Evolutionary conservation across 2,113 vertebrate genomes (phyloP), one percentile per base, ranked within the genome.

Genomic region (Erythrocercus mccallii): DNA sequence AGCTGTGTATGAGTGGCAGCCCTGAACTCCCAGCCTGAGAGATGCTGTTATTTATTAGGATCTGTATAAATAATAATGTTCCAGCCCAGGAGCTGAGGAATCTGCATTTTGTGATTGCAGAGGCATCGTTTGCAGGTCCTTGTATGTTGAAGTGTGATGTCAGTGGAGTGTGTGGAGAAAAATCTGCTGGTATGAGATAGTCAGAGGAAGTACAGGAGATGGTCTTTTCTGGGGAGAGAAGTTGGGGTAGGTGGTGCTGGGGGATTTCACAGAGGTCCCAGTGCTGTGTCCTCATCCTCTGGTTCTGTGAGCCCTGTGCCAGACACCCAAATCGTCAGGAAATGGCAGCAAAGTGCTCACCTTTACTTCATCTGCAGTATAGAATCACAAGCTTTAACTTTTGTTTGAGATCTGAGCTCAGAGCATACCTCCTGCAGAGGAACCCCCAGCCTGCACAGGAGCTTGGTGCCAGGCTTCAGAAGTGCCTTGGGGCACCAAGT

Each of bases 321-420:
- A 35, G 60, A 21, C n/a, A 27, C 31, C 15, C 17, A 40, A 12
- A 76, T 42, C 38, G 53, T 47, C 2, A 1, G 33, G 65, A 85
- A 71, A 37, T 4, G 3, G 3, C 6, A 8, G 13, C 53, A 71
- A 35, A 71, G 30, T 2, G 19, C 51, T 82, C 2, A 0, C 51
- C 57, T 65, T 65, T 19, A 11, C 50, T 74, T 81, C 45, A 12
- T 33, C 31, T 38, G 15, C 28, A 5, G 51, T 37, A 37, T 11
- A 85, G 57, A 78, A 51, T 44, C 37, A 3, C 16, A 8, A 25
- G n/a, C 54, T 81, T n/a, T 5, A 8, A 18, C 47, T 78, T 79
- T 79, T 65, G 60, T 40, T 47, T 18, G 69, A 21, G 21, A 30
- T 33, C 40, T 4, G 4, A 68, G 27, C 72, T 77, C 50, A 4